phyloP scores from a whole-genome alignment of 1,140 invertebrate species.

The Dinoponera quadriceps region DNA sequence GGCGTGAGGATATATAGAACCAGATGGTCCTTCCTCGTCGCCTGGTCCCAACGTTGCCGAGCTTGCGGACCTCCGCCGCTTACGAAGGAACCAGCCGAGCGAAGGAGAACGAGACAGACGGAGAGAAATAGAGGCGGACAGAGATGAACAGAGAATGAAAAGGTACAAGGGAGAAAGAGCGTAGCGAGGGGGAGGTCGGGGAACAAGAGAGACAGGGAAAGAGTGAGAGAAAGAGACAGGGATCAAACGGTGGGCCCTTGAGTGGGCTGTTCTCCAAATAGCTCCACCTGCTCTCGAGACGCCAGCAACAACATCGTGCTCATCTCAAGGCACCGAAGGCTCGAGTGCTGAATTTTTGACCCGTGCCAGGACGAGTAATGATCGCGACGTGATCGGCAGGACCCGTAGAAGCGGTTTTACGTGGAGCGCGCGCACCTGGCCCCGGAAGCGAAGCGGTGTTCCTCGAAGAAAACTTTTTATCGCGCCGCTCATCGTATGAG shows the following conservation, averaged over 20 bases:
- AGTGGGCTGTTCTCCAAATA: constrained; percentile 84
- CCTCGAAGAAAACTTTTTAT: constrained; percentile 53
- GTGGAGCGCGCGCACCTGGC: constrained; percentile 55
- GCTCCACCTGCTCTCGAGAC: constrained; percentile 81
- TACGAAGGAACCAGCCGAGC: constrained; percentile 45
- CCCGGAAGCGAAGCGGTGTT: constrained; percentile 57
- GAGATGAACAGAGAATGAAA: not conserved
- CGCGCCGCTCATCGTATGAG: constrained; percentile 18
- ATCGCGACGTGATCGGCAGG: constrained; percentile 57
- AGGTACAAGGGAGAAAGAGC: constrained; percentile 35
- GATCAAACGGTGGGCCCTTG: constrained; percentile 73
- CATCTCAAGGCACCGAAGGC: constrained; percentile 65
- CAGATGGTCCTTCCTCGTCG: constrained; percentile 76
- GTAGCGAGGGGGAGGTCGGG: not conserved
- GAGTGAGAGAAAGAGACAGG: constrained; percentile 57
- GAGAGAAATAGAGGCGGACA: constrained; percentile 5
- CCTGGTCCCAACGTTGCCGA: constrained; percentile 63
- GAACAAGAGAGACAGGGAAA: constrained; percentile 53
- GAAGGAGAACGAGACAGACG: constrained; percentile 12
- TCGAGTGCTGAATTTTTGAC: constrained; percentile 63
- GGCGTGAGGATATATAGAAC: constrained; percentile 73
- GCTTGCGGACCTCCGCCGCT: constrained; percentile 34
- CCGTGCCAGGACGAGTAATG: constrained; percentile 56
- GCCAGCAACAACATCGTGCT: constrained; percentile 69
- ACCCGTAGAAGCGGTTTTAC: constrained; percentile 20